Base-by-base conservation (phyloP, 35 echinoderm and acorn worm genomes). In the Heliocidaris tuberculata region DNA sequence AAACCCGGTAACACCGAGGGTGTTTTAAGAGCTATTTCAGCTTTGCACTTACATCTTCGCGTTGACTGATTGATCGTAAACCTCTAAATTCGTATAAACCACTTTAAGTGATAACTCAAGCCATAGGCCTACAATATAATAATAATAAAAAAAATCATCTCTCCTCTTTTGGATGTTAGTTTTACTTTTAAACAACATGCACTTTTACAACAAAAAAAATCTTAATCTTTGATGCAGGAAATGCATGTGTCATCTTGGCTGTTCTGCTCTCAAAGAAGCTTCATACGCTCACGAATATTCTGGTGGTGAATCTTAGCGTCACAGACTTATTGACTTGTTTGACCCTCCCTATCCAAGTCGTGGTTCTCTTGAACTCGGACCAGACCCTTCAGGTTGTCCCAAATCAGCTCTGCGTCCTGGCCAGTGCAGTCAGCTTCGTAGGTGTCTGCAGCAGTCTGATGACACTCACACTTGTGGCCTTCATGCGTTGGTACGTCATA, bases 391-490 rank as follows among this genome's bases (percentile, higher is more conserved):
- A 7, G 65, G 19, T 78, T 8, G 65, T 78, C 27, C 65, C 65
- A 7, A 21, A 24, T 21, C 65, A 21, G 19, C 65, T 78, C 21
- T 78, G 65, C 65, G 21, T 78, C 21, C 21, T 78, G 15, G 17
- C 65, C 27, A 78, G 65, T 24, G 65, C 21, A 17, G 65, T 78
- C 65, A 78, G 4, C 65, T 29, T 78, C 65, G 65, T 78, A 29
- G 65, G 65, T 5, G 27, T 7, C 27, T 7, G 21, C 65, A 27
- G 7, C 27, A 96, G 96, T 88, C 30, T 96, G 7, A 93, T 95
- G 50, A 96, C 94, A 24, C 21, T 78, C 7, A 78, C 65, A n/a
- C 65, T 78, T 8, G 27, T 78, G 7, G 65, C 65, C 21, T 78
- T 78, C 17, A 78, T 78, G 65, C 65, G 65, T 19, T 78, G 65